Base-by-base conservation (phyloP, 2,797 vertebrate species). In the Lemur catta region DNA sequence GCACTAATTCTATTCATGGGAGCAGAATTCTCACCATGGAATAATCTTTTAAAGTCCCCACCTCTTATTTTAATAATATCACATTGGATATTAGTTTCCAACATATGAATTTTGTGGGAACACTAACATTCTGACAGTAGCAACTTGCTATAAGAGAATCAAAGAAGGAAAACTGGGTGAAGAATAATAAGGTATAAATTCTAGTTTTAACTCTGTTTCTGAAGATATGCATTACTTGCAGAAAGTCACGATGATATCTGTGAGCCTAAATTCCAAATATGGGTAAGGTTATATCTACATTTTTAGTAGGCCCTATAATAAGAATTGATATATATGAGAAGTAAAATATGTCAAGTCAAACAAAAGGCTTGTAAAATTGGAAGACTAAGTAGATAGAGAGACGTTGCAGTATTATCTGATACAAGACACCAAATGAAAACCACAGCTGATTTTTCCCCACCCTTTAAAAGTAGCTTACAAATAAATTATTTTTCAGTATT, bases 401-500 rank as follows among this genome's bases (percentile, higher is more conserved):
- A 72, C 14, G 35, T 93, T 74, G 7, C 0, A 48, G 15, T 8
- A 3, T 33, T 78, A 85, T 38, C 26, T 50, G 4, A 72, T 55
- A 41, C 4, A 82, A 72, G 26, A 33, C 9, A 43, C 18, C 5
- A 81, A 84, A 72, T 28, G 9, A 30, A 18, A 67, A 30, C 4
- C 3, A 52, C 4, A 35, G 0, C 2, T 71, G 22, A 71, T 52
- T 1, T 87, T 85, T 80, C 75, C 48, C 61, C 55, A 91, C 15
- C 46, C 13, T 85, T 97, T 93, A 89, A 86, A 93, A 90, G n/a
- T 95, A 91, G 78, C 93, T 96, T 97, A 95, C 92, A 97, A 96
- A 95, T 93, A 96, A 97, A 95, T 94, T 95, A 94, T 91, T 95
- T 97, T 87, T 24, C 48, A 87, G 41, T 75, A 91, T 94, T 96